Conservation (phyloP, 2,113 vertebrate genomes). For the Ictidomys tridecemlineatus region DNA sequence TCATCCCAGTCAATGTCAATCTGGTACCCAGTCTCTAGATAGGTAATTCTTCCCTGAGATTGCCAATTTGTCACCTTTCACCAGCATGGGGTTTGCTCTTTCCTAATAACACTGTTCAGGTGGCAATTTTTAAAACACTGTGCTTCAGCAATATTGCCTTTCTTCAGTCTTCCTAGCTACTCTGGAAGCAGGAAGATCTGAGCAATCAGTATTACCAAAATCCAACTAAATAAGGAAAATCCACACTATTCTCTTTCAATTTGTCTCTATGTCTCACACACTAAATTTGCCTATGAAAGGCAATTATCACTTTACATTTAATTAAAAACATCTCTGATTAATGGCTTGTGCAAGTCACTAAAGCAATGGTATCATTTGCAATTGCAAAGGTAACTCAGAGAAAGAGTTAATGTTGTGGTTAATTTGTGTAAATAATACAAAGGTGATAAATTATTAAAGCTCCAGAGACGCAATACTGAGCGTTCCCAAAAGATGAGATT, state of each 20-base stretch:
- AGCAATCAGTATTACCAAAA: background rate
- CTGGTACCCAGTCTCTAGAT: background rate
- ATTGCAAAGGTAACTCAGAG: conserved; percentile 58
- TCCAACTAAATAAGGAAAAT: background rate
- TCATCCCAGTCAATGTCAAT: background rate
- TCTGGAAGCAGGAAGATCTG: background rate
- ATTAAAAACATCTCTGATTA: conserved; percentile 62
- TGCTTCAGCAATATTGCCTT: background rate
- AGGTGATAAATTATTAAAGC: conserved; percentile 70
- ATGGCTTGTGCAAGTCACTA: conserved; percentile 1
- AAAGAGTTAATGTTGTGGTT: conserved; percentile 58
- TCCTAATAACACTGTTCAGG: background rate
- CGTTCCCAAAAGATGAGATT: background rate
- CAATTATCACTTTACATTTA: conserved; percentile 70
- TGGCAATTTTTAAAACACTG: background rate
- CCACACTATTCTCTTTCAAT: background rate
- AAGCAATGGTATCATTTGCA: conserved; percentile 55
- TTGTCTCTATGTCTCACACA: background rate
- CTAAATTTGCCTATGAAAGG: conserved; percentile 58
- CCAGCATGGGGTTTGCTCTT: background rate
- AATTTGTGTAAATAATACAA: conserved; percentile 72
- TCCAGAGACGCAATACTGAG: conserved; percentile 5
- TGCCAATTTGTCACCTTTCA: conserved; percentile 51
- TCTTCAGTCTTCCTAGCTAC: background rate
- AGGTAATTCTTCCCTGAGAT: background rate